Evolutionary conservation across 1,140 invertebrate species (phyloP), one percentile per base, ranked within the genome.

Genomic region (Trachymyrmex septentrionalis): DNA sequence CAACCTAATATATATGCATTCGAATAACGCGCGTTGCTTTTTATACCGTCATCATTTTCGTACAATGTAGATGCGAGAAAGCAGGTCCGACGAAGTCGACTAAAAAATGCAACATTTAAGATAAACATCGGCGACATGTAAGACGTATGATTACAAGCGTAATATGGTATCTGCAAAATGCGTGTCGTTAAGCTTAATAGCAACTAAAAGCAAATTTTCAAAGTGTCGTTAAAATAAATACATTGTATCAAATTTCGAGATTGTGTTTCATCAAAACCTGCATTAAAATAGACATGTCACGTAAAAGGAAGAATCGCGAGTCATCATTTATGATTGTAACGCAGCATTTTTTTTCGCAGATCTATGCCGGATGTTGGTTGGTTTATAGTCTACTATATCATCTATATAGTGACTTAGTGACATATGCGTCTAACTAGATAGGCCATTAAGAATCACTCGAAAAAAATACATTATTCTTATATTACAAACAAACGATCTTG

Each of bases 31-130:
- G 64, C 21, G 30, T 24, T 81, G 55, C 67, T 57, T 82, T 73
- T 82, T 75, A 84, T 73, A 38, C 69, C 34, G 53, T 61, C 80
- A 73, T 75, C 44, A 84, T 84, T 84, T 84, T 61, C 69, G 69
- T 61, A 84, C 80, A 84, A 75, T 84, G 27, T 84, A 84, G 80
- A 84, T 19, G 44, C 38, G 69, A 61, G 80, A 73, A 61, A 84
- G 44, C 67, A 67, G 67, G n/a, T 44, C 38, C 69, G 24, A 59
- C 4, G 9, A 75, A 84, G 38, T 84, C 55, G 69, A 73, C 14
- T 55, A 55, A 61, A 73, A 75, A 84, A 84, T 61, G 38, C 80
- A 71, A 81, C 50, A 71, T 71, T 34, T 55, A 27, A 84, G 44
- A 73, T 84, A 84, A 84, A 44, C 69, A 24, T 24, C 80, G 55